Evolutionary conservation across 1,140 invertebrate species (phyloP).

Genomic region (Cyclargus thomasi): DNA sequence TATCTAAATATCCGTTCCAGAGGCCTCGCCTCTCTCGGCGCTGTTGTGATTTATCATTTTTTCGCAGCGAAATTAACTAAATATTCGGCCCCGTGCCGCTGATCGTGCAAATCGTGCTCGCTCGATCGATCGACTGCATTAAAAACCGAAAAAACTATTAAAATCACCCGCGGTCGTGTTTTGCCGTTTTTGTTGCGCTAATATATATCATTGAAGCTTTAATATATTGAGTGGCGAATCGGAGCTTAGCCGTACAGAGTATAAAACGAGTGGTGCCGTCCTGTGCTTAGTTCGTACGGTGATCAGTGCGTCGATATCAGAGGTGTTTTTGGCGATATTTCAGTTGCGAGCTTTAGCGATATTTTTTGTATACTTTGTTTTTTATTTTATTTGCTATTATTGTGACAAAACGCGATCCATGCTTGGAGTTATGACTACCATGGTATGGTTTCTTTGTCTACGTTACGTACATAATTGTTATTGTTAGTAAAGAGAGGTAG

Average conservation of each 20-base stretch:
- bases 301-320: slow-evolving; percentile 57
- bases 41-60: slow-evolving; percentile 45
- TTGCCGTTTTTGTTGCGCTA: slow-evolving; percentile 61
- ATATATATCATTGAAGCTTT: slow-evolving; percentile 39
- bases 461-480: slow-evolving; percentile 54
- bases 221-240: slow-evolving; percentile 41
- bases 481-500: slow-evolving; percentile 58
- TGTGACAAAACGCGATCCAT: slow-evolving; percentile 72
- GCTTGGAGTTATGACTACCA: slow-evolving; percentile 75
- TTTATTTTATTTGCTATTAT: slow-evolving; percentile 59
- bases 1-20: slow-evolving; percentile 61
- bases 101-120: slow-evolving; percentile 48
- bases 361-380: slow-evolving; percentile 52
- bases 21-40: slow-evolving; percentile 51
- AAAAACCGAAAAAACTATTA: slow-evolving; percentile 62
- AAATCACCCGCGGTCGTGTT: slow-evolving; percentile 55
- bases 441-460: slow-evolving; percentile 75
- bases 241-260: slow-evolving; percentile 39
- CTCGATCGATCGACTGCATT: slow-evolving; percentile 69
- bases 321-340: slow-evolving; percentile 62
- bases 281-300: slow-evolving; percentile 68
- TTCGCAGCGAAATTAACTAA: slow-evolving; percentile 29
- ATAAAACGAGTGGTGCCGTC: slow-evolving; percentile 51
- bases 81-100: slow-evolving; percentile 21
- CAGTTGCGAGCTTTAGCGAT: slow-evolving; percentile 59